These are phyloP conservation scores for Neolamprologus devosi DNA, from an alignment of 2,113 vertebrate genomes.

Conservation along the genomic window DNA sequence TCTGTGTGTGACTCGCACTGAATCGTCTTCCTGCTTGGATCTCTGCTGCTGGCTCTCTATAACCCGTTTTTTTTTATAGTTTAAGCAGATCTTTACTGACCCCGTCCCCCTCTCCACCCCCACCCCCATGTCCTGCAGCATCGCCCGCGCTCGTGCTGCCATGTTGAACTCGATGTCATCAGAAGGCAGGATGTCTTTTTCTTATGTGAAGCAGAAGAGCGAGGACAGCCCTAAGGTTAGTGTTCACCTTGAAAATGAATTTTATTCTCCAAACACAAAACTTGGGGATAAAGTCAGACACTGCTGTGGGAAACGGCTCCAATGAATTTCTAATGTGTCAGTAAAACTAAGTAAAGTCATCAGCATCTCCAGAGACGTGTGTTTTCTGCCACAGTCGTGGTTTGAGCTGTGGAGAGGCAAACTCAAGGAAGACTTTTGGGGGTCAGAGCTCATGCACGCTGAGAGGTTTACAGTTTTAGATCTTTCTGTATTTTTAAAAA, in stretches of 20 bases:
- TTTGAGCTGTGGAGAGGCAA: neutral
- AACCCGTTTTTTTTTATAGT: neutral
- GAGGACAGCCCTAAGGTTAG: constrained; percentile 96
- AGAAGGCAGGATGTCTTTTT: constrained; percentile 87
- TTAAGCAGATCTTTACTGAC: neutral
- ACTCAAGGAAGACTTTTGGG: neutral
- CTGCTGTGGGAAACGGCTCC: neutral
- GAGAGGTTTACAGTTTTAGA: neutral
- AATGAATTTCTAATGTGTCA: neutral
- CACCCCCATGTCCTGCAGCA: constrained; percentile 47
- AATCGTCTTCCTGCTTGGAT: neutral
- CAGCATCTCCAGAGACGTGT: neutral
- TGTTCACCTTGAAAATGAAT: neutral
- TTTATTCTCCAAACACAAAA: neutral
- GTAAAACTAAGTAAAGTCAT: neutral
- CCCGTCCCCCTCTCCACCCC: neutral
- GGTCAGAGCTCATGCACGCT: neutral
- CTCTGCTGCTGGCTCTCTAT: neutral
- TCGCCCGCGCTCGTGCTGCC: constrained; percentile 82
- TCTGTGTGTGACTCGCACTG: neutral
- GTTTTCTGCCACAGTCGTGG: neutral
- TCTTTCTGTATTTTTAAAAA: neutral
- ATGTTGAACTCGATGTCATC: constrained; percentile 78
- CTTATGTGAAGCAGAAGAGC: constrained; percentile 85
- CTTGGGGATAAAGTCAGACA: neutral